Evolutionary conservation across 1,140 invertebrate species (phyloP).

Genomic region (Drosophila arizonae): DNA sequence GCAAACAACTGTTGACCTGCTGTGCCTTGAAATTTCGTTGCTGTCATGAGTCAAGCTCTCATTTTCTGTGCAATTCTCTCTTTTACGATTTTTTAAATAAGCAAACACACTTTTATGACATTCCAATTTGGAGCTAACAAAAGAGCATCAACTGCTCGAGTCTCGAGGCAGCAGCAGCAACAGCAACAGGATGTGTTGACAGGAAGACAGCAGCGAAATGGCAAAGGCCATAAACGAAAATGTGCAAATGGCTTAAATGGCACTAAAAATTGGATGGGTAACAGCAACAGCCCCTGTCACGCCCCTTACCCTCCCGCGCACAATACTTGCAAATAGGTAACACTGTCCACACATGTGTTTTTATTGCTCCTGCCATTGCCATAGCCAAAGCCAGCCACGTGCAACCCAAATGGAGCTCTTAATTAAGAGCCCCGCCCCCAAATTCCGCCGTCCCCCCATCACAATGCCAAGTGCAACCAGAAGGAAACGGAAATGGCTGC

Average conservation of each 20-base stretch:
- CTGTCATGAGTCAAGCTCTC: conserved; percentile 16
- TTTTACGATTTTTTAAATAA: conserved; percentile 58
- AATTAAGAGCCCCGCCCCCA: conserved; percentile 18
- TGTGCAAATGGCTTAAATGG: conserved; percentile 75
- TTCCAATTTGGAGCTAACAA: conserved; percentile 71
- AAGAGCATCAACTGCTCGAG: conserved; percentile 45
- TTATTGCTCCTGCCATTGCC: conserved; percentile 58
- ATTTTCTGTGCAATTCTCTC: background rate
- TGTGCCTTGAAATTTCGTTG: conserved; percentile 21
- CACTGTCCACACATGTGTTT: conserved; percentile 77
- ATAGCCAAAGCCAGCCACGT: conserved; percentile 17
- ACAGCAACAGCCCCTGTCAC: conserved; percentile 10
- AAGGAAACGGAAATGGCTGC: conserved; percentile 51
- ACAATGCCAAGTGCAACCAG: conserved; percentile 12
- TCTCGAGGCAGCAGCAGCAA: conserved; percentile 23
- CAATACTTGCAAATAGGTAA: conserved; percentile 46
- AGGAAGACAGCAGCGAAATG: conserved; percentile 56
- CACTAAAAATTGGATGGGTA: conserved; percentile 61
- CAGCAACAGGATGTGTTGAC: conserved; percentile 30
- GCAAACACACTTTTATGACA: conserved; percentile 70
- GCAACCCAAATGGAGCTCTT: conserved; percentile 10
- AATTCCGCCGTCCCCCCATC: no score
- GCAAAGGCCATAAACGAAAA: conserved; percentile 73
- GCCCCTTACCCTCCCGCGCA: background rate
- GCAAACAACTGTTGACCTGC: conserved; percentile 26